Conservation (phyloP, 2,113 vertebrate genomes). For the Boulengeromyrus knoepffleri region DNA sequence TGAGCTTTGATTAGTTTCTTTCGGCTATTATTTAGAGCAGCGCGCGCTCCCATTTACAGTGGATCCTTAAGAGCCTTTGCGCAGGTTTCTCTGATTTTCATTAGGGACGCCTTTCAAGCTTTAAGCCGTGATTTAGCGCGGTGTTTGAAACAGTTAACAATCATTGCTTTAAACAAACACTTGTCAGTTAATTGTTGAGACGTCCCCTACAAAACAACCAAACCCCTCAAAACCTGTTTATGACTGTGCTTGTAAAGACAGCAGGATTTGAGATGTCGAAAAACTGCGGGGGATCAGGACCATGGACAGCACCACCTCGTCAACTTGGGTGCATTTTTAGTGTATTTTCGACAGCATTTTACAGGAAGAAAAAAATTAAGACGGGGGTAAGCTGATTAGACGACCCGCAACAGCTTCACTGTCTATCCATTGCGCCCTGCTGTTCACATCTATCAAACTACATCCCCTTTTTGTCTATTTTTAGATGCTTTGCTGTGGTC, state of each 20-base stretch:
- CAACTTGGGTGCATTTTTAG: neutral
- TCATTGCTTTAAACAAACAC: neutral
- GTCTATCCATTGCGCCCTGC: neutral
- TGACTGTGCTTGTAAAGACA: neutral
- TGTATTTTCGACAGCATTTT: neutral
- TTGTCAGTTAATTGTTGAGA: neutral
- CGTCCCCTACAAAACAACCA: neutral
- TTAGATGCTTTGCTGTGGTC: constrained; percentile 3
- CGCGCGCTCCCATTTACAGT: neutral
- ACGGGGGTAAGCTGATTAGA: neutral
- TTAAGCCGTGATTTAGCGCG: neutral
- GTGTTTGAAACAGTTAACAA: neutral
- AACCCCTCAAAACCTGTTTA: neutral
- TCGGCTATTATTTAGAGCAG: neutral
- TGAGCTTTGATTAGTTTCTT: neutral
- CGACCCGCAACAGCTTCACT: neutral
- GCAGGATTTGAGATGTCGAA: neutral
- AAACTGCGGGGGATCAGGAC: neutral
- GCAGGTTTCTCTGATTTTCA: neutral
- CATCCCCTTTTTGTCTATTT: neutral
- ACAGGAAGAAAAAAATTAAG: constrained; percentile 9
- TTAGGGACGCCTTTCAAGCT: neutral
- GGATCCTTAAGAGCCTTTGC: neutral
- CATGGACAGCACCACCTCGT: neutral
- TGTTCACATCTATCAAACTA: constrained; percentile 12